Evolutionary conservation across 2,797 vertebrate species (phyloP).

Genomic region (Scolopax rusticola): DNA sequence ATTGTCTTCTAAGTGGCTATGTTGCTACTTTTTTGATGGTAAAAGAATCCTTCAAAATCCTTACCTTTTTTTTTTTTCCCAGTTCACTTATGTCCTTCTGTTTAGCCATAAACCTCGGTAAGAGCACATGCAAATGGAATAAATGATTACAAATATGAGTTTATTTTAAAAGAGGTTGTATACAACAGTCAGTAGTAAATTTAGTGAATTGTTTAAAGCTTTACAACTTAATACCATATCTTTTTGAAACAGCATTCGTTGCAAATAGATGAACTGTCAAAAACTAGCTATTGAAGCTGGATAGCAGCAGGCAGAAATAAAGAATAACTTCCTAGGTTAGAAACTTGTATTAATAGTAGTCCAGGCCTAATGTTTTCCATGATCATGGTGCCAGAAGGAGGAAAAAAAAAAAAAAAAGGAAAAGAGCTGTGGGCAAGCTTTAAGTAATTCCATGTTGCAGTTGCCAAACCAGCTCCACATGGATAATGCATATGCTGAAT

Average conservation of each 20-base stretch:
- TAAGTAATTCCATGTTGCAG: constrained; percentile 15
- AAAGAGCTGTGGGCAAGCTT: not conserved
- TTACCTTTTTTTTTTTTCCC: not conserved
- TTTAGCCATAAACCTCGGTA: not conserved
- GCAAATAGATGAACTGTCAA: not conserved
- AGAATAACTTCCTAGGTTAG: not conserved
- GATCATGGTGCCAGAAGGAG: not conserved
- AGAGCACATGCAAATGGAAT: not conserved
- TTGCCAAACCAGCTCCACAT: constrained; percentile 41
- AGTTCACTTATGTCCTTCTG: not conserved
- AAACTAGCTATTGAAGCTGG: not conserved
- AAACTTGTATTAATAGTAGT: constrained; percentile 2
- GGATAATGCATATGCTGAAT: constrained; percentile 24
- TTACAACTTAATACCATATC: not conserved
- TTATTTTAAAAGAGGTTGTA: not conserved
- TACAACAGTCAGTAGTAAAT: not conserved
- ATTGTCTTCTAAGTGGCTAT: not conserved
- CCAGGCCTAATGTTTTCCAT: not conserved
- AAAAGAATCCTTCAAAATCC: not conserved
- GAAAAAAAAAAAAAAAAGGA: not conserved
- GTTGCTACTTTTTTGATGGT: not conserved
- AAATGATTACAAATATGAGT: not conserved
- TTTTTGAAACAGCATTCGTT: not conserved
- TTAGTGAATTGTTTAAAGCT: not conserved
- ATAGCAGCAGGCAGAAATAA: not conserved